Evolutionary conservation across 2,797 vertebrate genomes (phyloP).

Genomic region (Diceros bicornis): DNA sequence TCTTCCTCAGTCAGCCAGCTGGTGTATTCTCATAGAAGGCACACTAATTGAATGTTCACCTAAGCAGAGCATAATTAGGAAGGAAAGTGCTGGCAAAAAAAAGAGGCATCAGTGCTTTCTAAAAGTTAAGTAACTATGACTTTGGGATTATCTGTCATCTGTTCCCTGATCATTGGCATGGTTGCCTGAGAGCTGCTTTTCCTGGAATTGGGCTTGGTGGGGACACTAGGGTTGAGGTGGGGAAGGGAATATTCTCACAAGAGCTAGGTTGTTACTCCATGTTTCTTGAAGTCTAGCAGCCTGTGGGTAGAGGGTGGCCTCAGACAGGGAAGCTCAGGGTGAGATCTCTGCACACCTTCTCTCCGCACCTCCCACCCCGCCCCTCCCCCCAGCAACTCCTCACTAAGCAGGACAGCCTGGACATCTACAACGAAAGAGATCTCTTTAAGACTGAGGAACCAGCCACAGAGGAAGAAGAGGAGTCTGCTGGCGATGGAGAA

Average conservation of each 20-base stretch:
- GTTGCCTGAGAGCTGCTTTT: not conserved
- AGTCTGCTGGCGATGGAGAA: conserved; percentile 92
- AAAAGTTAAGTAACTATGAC: conserved; percentile 44
- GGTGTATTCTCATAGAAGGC: conserved; percentile 73
- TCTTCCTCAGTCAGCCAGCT: conserved; percentile 80
- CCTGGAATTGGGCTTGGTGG: not conserved
- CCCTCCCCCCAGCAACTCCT: conserved; percentile 91
- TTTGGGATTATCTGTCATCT: conserved; percentile 28
- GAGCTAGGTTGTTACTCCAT: not conserved
- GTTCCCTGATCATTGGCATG: not conserved
- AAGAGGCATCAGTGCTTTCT: conserved; percentile 6
- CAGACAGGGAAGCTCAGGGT: conserved; percentile 6
- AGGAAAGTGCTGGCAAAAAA: conserved; percentile 4
- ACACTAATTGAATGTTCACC: conserved; percentile 80
- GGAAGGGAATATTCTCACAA: not conserved
- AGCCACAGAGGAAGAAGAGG: conserved; percentile 95
- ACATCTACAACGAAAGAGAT: conserved; percentile 98
- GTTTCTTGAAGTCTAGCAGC: not conserved
- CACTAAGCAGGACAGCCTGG: conserved; percentile 98
- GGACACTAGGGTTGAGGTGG: not conserved
- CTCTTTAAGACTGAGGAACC: conserved; percentile 97
- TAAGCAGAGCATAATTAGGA: conserved; percentile 76
- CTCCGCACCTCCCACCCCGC: not conserved
- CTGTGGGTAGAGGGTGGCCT: not conserved
- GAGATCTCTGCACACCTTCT: not conserved